phyloP scores from a whole-genome alignment of 2,888 invertebrate genomes.

The Polydrusus cervinus region DNA sequence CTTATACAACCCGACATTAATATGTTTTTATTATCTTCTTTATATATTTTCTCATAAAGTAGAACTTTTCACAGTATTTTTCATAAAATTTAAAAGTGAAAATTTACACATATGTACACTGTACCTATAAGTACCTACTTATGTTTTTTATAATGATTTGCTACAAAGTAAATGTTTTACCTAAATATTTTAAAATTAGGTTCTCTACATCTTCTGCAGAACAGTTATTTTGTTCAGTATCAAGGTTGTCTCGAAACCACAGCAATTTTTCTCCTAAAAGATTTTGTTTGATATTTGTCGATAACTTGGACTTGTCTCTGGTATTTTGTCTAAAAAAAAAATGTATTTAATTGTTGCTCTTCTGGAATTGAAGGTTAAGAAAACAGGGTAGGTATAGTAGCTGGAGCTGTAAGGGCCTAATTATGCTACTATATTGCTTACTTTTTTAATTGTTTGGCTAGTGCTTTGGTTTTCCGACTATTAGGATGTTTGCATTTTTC shows the following conservation, averaged over 20 bases:
- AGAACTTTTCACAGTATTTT: no score
- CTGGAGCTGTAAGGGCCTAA: no score
- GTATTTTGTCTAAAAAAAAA: slow-evolving; percentile 71
- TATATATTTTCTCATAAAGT: no score
- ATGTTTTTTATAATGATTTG: no score
- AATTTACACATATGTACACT: no score
- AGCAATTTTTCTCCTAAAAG: slow-evolving; percentile 83
- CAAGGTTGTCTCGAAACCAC: slow-evolving; percentile 84
- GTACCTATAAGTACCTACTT: no score
- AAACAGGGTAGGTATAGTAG: not conserved
- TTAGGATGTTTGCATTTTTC: slow-evolving; percentile 85
- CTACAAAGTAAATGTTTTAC: slow-evolving; percentile 2
- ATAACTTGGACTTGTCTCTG: slow-evolving; percentile 77
- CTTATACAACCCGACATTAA: no score
- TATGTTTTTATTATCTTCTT: no score
- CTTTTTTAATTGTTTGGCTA: slow-evolving; percentile 82
- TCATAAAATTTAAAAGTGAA: no score
- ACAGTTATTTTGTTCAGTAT: slow-evolving; percentile 72
- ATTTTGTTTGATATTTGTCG: slow-evolving; percentile 82
- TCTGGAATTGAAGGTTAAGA: not conserved
- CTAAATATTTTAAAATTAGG: slow-evolving; percentile 67
- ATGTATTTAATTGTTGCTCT: not conserved
- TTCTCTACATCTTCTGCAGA: slow-evolving; percentile 76
- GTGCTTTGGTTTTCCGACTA: slow-evolving; percentile 85
- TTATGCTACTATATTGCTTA: slow-evolving; percentile 61